Evolutionary conservation across 37 sponge, comb jelly and placozoan species (phyloP), one percentile per base, ranked within the genome.

Genomic region (Lycopodina hypogea): DNA sequence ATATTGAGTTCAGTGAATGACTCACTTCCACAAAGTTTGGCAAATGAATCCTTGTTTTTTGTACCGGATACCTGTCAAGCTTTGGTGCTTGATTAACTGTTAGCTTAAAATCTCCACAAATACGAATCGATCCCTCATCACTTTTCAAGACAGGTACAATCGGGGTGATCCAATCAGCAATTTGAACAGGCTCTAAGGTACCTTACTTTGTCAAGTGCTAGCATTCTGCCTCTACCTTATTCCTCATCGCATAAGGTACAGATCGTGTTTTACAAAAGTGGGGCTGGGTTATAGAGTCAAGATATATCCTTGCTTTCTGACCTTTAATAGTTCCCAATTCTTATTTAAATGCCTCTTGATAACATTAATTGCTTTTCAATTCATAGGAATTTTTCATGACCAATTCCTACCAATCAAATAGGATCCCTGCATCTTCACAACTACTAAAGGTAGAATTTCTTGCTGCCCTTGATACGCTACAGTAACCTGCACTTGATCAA

Each of bases 101-200:
- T 63, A 35, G 64, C 74, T 85, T 78, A 42, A 72, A 85, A 42
- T 78, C 80, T 38, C 80, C 86, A 79, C 86, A 86, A 34, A 86
- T 72, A 11, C 80, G 53, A 51, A 79, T 61, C 32, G 73, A 60
- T 30, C 51, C 29, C 23, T 68, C 21, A 37, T 86, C 80, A 21
- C 38, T 9, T 56, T 86, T 86, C 68, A 69, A 22, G 0, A 86
- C 69, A 33, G 80, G 37, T 28, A 86, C 80, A 28, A 86, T 64
- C n/a, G 80, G 86, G 3, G 86, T 64, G 29, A 80, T 78, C 80
- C 86, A 86, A 36, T 74, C 74, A 28, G 80, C 53, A 15, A 64
- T 59, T 79, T 78, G 68, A 32, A 86, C 69, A 18, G 79, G 67
- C 32, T 59, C 65, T 6, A 85, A 28, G 18, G 58, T 78, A 18